Evolutionary conservation across 2,113 vertebrate species (phyloP), one percentile per base, ranked within the genome.

Genomic region (Leucoraja erinaceus): DNA sequence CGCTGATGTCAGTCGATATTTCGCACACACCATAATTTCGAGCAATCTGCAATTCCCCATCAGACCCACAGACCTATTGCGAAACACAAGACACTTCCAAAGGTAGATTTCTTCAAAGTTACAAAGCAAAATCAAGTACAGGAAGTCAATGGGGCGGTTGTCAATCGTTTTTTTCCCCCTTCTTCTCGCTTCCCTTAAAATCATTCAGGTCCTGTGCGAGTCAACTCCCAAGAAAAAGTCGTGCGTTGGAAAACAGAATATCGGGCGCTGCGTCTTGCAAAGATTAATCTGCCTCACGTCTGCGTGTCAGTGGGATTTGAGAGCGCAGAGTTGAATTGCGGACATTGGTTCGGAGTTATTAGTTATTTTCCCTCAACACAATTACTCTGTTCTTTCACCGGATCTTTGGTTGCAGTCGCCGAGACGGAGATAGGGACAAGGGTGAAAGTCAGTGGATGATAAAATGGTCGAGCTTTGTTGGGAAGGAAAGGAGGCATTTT

Each of bases 231-330:
- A 61, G 83, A 18, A 72, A 86, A n/a, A 22, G 31, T 28, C 22
- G 47, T 83, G 79, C 54, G 0, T 4, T 25, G 59, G 83, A 88
- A 88, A 31, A 31, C 20, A 33, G 31, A 61, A 66, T 63, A 47
- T 47, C 38, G 25, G 83, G 22, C 28, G 56, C 83, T 11, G 81
- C 81, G 25, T 63, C 54, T 63, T 14, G 78, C 18, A 28, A 28
- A 88, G 83, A 88, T 88, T 88, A 63, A 31, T 31, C 83, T 18
- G 59, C 28, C 83, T 63, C 83, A 88, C 83, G 83, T 88, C 28
- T 66, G n/a, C 83, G 83, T 12, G 59, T 61, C 63, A 59, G 56
- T 86, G 83, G 56, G 61, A 88, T 88, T 88, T 88, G 83, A 63
- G 83, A 18, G 83, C n/a, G 83, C 81, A 31, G 81, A 84, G 59